phyloP scores from a whole-genome alignment of 1,140 invertebrate species.

The Aphis gossypii region DNA sequence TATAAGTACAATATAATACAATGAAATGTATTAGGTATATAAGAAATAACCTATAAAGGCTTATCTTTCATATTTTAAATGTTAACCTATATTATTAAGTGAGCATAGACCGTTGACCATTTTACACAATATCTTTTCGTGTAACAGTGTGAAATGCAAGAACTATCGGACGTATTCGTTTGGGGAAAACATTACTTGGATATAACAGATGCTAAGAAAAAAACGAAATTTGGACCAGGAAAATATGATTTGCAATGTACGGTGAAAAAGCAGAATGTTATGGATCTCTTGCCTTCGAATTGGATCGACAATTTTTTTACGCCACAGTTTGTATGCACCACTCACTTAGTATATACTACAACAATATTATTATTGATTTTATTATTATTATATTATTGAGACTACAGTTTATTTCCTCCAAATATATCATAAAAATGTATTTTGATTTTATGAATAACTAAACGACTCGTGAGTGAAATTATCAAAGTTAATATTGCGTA shows the following conservation, averaged over 20 bases:
- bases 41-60: no score
- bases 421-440: background rate
- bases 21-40: background rate
- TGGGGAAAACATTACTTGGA: background rate
- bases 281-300: background rate
- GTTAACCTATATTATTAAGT: background rate
- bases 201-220: background rate
- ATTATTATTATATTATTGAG: no score
- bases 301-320: background rate
- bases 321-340: background rate
- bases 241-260: background rate
- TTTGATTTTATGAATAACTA: background rate
- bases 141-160: background rate
- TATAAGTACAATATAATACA: background rate
- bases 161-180: background rate
- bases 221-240: background rate
- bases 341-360: background rate
- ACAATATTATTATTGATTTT: background rate
- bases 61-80: no score
- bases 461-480: background rate
- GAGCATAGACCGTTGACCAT: no score
- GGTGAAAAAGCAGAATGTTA: background rate
- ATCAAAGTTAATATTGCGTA: background rate
- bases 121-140: background rate
- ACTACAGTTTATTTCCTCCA: background rate